A percentile compares a stretch with the other conserved stretches of the same genome.
Evolutionary conservation across 2,797 vertebrate species (phyloP).

Genomic region (Perodicticus potto): DNA sequence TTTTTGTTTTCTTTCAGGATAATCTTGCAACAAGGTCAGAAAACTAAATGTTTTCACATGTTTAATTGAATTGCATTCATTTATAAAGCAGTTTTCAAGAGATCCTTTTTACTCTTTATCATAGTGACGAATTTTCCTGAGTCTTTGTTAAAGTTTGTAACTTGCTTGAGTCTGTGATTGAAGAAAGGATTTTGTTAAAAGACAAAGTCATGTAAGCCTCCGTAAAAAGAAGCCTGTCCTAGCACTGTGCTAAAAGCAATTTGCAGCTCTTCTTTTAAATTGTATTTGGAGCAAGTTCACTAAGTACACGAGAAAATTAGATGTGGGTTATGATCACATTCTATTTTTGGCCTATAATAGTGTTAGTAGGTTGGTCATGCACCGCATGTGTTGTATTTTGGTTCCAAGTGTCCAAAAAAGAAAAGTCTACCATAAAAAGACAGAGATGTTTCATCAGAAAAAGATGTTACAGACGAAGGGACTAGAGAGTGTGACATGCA

Average conservation of each 20-base stretch:
- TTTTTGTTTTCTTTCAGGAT: not conserved
- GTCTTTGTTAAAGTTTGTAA: not conserved
- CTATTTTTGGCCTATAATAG: not conserved
- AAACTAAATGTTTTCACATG: not conserved
- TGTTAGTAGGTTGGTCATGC: not conserved
- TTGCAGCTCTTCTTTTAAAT: not conserved
- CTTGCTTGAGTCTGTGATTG: not conserved
- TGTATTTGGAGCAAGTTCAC: not conserved
- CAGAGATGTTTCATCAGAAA: not conserved
- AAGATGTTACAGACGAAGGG: not conserved
- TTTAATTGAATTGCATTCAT: not conserved
- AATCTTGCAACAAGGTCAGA: not conserved
- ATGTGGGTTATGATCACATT: not conserved
- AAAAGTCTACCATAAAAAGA: not conserved
- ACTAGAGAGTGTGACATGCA: accelerated
- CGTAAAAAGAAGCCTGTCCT: not conserved
- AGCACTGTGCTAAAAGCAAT: not conserved
- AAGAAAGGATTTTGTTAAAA: not conserved
- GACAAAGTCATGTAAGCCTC: not conserved
- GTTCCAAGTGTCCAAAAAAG: not conserved
- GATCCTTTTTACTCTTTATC: not conserved
- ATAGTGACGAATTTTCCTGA: not conserved
- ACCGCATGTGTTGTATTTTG: not conserved
- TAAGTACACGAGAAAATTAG: not conserved
- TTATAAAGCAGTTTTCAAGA: not conserved